Base-by-base conservation (phyloP, 2,888 invertebrate genomes). In the Argyra leucocephala region DNA sequence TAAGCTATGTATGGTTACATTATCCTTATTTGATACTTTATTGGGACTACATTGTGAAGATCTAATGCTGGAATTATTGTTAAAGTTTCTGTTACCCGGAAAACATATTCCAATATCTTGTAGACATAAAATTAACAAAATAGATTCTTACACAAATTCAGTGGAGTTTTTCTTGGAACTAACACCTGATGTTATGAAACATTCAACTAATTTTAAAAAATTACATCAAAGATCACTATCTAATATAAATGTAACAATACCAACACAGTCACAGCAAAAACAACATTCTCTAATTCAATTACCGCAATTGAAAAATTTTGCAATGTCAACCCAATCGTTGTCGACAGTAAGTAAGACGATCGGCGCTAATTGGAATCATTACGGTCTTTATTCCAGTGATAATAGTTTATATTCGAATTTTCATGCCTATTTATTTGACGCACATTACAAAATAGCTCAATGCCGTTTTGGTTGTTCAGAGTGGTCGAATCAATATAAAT, bases 11-110 rank as follows among this genome's bases (percentile, higher is more conserved):
- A 84, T 96, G 73, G 93, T 96, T 12, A 91, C 96, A 0, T 81
- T 98, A 72, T 89, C 93, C 0, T 81, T 98, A 15, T 92, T 98
- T 79, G 91, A 94, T 76, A 94, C 95, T 0, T 82, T 98, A 67
- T 84, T 97, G 64, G 90, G 92, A 73, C 82, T 97, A 68, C 92
- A 96, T 79, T 96, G 95, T 80, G 98, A 98, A 80, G 98, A 98
- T 78, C 87, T 97, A 61, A 93, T 98, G 91, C 82, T 95, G 72
- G 94, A 96, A 75, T 82, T 97, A 63, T 85, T 95, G 62, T 87
- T 93, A 75, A 92, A 91, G 75, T 88, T 94, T 76, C 82, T 97
- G 69, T 83, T 88, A 72, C 90, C 91, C 0, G 90, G 90, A 73
- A 85, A 87, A 22, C 91, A 92, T 79, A 85, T 92, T 24, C 80